These are phyloP conservation scores for Lethrus apterus DNA, from an alignment of 1,140 invertebrate species.

Conservation along the genomic window DNA sequence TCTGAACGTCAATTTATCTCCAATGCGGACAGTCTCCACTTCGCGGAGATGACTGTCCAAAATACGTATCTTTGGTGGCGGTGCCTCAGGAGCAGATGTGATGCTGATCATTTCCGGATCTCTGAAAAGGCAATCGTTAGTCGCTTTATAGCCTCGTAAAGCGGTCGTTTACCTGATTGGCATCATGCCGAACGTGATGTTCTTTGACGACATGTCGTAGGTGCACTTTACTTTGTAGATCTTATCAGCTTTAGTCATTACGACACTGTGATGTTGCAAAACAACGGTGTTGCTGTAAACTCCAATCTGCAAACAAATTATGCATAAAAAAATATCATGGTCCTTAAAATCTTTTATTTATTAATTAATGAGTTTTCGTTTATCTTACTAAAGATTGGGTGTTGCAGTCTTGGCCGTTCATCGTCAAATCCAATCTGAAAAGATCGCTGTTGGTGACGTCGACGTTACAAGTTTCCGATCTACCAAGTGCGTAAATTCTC, in stretches of 20 bases:
- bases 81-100: conserved; percentile 88
- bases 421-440: conserved; percentile 85
- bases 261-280: conserved; percentile 89
- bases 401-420: conserved; percentile 90
- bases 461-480: conserved; percentile 91
- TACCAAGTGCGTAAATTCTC: conserved; percentile 84
- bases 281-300: conserved; percentile 93
- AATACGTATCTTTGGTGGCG: conserved; percentile 87
- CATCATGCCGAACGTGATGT: conserved; percentile 96
- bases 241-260: conserved; percentile 95
- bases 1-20: conserved; percentile 89
- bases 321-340: conserved; percentile 7
- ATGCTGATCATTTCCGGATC: conserved; percentile 94
- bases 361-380: background rate
- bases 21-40: conserved; percentile 89
- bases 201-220: conserved; percentile 93
- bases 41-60: conserved; percentile 76
- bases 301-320: conserved; percentile 62
- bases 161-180: conserved; percentile 74
- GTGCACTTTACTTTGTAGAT: conserved; percentile 96
- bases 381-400: conserved; percentile 79
- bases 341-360: conserved; percentile 1
- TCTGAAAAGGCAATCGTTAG: conserved; percentile 45
- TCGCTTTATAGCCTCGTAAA: conserved; percentile 2
- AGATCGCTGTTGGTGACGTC: conserved; percentile 87